Conservation (phyloP, 2,113 vertebrate species). For the Phylloscopus trochiloides region DNA sequence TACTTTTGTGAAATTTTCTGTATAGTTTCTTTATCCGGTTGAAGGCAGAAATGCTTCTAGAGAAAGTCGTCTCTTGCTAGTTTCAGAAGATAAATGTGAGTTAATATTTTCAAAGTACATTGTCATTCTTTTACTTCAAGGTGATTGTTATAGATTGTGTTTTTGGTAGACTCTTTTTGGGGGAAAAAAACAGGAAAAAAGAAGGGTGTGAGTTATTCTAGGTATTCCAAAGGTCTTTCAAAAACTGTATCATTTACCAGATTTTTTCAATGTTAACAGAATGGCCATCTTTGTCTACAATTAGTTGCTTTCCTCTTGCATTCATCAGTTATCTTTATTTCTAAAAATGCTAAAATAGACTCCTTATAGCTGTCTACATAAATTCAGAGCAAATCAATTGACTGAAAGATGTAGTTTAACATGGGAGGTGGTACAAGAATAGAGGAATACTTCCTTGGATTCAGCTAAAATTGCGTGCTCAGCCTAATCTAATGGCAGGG, state of each 20-base stretch:
- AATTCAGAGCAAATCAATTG: neutral
- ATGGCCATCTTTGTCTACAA: neutral
- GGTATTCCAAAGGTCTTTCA: neutral
- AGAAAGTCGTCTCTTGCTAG: slow-evolving; percentile 85
- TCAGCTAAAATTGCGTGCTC: neutral
- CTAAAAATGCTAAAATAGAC: neutral
- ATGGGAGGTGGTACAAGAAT: accelerated
- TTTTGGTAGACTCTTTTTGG: neutral
- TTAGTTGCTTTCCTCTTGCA: neutral
- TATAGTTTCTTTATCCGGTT: slow-evolving; percentile 86
- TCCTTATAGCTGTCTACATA: neutral
- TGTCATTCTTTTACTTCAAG: neutral
- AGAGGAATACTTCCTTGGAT: neutral
- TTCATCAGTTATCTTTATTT: neutral
- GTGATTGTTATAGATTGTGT: neutral
- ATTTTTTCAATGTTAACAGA: neutral
- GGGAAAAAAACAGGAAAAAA: neutral
- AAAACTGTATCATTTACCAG: neutral
- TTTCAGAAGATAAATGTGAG: slow-evolving; percentile 92
- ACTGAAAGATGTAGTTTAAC: neutral
- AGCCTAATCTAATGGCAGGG: neutral
- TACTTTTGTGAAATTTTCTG: slow-evolving; percentile 36
- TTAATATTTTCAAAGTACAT: neutral
- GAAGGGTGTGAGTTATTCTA: neutral
- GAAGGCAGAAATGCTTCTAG: slow-evolving; percentile 63